Evolutionary conservation across 1,140 invertebrate genomes (phyloP).

Genomic region (Drosophila ananassae): DNA sequence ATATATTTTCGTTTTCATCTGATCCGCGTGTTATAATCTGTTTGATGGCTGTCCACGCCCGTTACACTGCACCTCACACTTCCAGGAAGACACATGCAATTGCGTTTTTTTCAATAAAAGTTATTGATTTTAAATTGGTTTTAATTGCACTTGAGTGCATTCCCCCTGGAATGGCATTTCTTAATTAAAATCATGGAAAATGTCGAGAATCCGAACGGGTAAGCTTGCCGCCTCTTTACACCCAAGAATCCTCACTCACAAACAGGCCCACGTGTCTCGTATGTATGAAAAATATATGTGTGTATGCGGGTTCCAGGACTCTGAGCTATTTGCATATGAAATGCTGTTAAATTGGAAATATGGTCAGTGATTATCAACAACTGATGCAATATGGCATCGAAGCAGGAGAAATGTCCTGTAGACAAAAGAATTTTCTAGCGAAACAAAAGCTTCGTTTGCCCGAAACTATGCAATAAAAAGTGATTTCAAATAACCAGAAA

Average conservation of each 20-base stretch:
- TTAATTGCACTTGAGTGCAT: constrained; percentile 79
- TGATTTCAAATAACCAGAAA: constrained; percentile 38
- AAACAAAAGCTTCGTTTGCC: constrained; percentile 40
- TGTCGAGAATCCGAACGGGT: constrained; percentile 12
- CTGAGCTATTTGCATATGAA: constrained; percentile 55
- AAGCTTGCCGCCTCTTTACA: neutral
- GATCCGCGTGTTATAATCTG: constrained; percentile 69
- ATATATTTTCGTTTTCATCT: constrained; percentile 37
- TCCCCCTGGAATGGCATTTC: constrained; percentile 58
- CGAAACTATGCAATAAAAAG: constrained; percentile 61
- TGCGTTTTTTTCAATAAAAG: constrained; percentile 51
- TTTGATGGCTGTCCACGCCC: constrained; percentile 54
- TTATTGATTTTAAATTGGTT: constrained; percentile 80
- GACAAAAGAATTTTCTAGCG: constrained; percentile 20
- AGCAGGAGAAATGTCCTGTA: constrained; percentile 2
- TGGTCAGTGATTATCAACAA: constrained; percentile 58
- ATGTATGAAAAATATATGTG: too few species aligned
- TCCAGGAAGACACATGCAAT: constrained; percentile 11
- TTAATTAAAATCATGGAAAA: constrained; percentile 76
- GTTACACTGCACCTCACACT: neutral
- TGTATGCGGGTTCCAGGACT: constrained; percentile 2
- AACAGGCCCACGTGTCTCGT: neutral
- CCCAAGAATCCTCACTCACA: neutral
- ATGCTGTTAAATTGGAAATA: constrained; percentile 57
- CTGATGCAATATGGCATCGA: constrained; percentile 38